phyloP scores from a whole-genome alignment of 2,888 invertebrate genomes.

The Pocota personata region DNA sequence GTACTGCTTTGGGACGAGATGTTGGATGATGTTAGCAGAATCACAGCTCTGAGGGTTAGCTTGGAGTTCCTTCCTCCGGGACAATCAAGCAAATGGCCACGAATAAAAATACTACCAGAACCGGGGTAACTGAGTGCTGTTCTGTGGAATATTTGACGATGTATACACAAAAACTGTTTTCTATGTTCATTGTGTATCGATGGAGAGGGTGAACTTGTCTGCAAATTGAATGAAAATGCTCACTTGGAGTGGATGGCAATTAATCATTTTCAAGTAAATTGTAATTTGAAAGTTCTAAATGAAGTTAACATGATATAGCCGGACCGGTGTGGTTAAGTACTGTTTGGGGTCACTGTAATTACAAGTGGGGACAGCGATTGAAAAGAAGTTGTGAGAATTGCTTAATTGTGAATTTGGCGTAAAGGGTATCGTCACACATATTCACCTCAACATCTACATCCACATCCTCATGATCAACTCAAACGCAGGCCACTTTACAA shows the following conservation, averaged over 20 bases:
- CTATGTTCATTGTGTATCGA: not conserved
- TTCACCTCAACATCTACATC: too few relatives aligned
- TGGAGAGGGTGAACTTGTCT: constrained; percentile 15
- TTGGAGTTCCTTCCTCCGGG: constrained; percentile 5
- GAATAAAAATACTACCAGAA: not conserved
- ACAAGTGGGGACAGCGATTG: not conserved
- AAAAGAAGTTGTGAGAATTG: not conserved
- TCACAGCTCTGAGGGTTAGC: not conserved
- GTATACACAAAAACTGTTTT: constrained; percentile 4
- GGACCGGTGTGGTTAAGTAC: not conserved
- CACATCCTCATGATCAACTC: too few relatives aligned
- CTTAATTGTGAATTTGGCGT: not conserved
- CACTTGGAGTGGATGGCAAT: constrained; percentile 24
- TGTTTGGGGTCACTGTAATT: not conserved
- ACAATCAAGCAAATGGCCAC: constrained; percentile 25
- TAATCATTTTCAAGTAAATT: constrained; percentile 45
- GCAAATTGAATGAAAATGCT: constrained; percentile 31
- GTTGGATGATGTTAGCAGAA: not conserved
- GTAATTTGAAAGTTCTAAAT: constrained; percentile 25
- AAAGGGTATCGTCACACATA: too few relatives aligned
- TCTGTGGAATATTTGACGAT: constrained; percentile 1
- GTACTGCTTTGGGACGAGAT: not conserved
- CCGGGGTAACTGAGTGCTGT: not conserved
- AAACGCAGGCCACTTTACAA: too few relatives aligned
- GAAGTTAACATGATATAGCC: constrained; percentile 23